phyloP scores from a whole-genome alignment of 2,113 vertebrate genomes.

The Merops nubicus region DNA sequence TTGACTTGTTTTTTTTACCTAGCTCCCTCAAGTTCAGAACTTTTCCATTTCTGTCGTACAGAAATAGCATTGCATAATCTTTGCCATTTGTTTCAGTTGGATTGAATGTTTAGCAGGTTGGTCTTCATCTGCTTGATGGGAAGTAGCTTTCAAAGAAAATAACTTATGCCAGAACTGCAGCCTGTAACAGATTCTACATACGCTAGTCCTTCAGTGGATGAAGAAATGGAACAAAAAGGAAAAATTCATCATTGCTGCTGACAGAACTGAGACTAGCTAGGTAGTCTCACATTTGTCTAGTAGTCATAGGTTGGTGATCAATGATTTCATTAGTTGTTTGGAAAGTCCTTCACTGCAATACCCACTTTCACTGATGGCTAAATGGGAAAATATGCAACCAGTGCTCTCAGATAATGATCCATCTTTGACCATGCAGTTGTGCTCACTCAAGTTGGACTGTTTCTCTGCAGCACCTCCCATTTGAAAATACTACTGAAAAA shows the following conservation, averaged over 20 bases:
- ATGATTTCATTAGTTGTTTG: neutral
- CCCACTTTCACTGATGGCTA: neutral
- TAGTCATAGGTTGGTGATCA: neutral
- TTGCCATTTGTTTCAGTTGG: neutral
- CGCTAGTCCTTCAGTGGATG: neutral
- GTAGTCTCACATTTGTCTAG: neutral
- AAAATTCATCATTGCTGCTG: neutral
- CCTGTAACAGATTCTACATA: neutral
- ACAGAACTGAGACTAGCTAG: neutral
- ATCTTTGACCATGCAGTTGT: neutral
- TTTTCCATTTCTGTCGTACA: neutral
- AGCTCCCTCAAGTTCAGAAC: neutral
- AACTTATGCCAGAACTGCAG: neutral
- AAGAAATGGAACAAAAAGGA: neutral
- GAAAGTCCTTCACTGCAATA: neutral
- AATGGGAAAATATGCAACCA: neutral
- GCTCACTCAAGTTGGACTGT: neutral
- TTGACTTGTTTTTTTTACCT: neutral
- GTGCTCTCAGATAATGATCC: neutral
- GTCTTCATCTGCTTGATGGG: neutral
- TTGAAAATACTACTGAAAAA: neutral
- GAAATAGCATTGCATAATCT: neutral
- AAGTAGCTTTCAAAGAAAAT: neutral
- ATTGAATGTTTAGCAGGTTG: neutral
- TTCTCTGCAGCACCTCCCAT: neutral